Conservation (phyloP, 2,113 vertebrate genomes). For the Nycticryphes semicollaris region DNA sequence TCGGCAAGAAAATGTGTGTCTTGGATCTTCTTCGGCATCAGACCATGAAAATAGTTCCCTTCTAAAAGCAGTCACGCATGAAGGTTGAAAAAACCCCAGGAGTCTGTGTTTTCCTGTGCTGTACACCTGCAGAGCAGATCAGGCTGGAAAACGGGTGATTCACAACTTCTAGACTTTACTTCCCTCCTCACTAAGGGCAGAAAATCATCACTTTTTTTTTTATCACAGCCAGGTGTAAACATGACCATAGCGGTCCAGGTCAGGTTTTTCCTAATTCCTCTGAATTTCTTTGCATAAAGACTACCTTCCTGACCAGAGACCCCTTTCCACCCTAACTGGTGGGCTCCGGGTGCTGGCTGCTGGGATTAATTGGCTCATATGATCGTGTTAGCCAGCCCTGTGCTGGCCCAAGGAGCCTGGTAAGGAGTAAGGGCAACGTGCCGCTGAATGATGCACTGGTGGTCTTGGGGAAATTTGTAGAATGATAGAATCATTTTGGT, state of each 20-base stretch:
- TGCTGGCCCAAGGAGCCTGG: not conserved
- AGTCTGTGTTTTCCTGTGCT: not conserved
- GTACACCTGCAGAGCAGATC: not conserved
- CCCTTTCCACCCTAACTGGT: not conserved
- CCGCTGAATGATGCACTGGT: rapidly evolving
- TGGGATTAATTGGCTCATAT: rapidly evolving
- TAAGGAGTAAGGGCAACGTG: not conserved
- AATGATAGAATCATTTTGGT: not conserved
- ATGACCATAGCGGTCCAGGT: not conserved
- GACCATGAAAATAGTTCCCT: not conserved
- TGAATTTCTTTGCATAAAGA: not conserved
- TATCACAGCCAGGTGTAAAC: not conserved
- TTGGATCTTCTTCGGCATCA: not conserved
- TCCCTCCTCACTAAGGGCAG: not conserved
- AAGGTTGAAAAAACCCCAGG: not conserved
- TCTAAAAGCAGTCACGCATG: not conserved
- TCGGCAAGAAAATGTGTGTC: not conserved
- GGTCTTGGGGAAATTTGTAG: not conserved
- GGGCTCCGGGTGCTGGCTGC: not conserved
- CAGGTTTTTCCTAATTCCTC: not conserved
- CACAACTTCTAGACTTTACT: not conserved
- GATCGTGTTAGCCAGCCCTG: not conserved
- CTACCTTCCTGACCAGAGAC: not conserved
- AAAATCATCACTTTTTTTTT: not conserved
- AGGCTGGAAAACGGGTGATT: not conserved